Evolutionary conservation across 2,888 invertebrate genomes (phyloP), one percentile per base, ranked within the genome.

Genomic region (Gryllus longicercus): DNA sequence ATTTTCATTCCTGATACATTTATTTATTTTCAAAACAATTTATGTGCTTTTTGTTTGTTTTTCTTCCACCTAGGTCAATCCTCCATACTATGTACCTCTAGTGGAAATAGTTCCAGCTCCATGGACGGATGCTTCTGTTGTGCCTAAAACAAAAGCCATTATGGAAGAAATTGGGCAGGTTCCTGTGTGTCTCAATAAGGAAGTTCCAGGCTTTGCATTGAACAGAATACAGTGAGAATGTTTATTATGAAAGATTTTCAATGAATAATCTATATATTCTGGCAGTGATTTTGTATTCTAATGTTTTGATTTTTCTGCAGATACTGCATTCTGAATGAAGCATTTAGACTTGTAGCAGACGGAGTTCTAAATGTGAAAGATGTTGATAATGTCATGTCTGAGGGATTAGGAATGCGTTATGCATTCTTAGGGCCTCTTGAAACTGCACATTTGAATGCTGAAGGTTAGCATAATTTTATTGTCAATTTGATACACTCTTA

Each of bases 41-140:
- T 38, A 38, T 38, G 38, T 8, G 38, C 8, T 38, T 38, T 38
- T 75, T 11, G 63, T 16, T 21, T 50, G 11, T 78, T 49, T 80
- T 38, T 50, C 21, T 76, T 51, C 18, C 80, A 14, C 84, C 0
- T 81, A 91, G 87, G 96, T 97, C 2, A 98, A 98, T 87, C 98
- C 98, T 10, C 98, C 98, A 0, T 98, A 98, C 87, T 98, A 96
- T 86, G 96, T 97, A 49, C 97, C 97, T 0, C 88, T 98, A 76
- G 96, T 97, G 1, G 98, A 99, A 89, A 90, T 99, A 18, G 95
- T 98, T 0, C 98, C 98, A 0, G 95, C 97, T 0, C 95, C 96
- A 8, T 97, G 96, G 96, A 98, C 98, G 0, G 92, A 93, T 79
- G 90, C 92, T 0, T 93, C 93, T 82, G 92, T 96, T 14, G 91